Percentiles rank a stretch among this genome's conserved stretches.
Evolutionary conservation across 92 coral and sea anemone species (phyloP).

Genomic region (Porites divaricata): DNA sequence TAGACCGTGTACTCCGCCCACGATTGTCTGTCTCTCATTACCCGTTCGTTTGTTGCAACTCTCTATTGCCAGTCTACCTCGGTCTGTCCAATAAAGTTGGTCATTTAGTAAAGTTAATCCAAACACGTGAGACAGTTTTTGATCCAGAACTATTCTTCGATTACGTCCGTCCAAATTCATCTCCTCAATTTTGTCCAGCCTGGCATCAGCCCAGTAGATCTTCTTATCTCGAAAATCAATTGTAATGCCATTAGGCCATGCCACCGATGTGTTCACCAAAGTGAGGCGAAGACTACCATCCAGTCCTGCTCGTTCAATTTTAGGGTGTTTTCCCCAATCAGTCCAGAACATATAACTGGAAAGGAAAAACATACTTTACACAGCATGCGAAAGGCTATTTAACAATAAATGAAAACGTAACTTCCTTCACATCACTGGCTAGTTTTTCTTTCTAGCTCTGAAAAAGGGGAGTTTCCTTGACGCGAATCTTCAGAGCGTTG

Average conservation of each 20-base stretch:
- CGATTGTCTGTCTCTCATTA: slow-evolving; percentile 44
- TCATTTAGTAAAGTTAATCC: slow-evolving; percentile 86
- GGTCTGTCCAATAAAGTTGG: slow-evolving; percentile 92
- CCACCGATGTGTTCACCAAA: slow-evolving; percentile 80
- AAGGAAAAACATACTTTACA: neutral
- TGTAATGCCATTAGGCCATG: slow-evolving; percentile 93
- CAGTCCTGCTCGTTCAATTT: slow-evolving; percentile 90
- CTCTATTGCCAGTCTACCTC: slow-evolving; percentile 80
- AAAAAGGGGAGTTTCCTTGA: too few species aligned
- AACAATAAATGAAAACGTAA: neutral
- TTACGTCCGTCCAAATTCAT: slow-evolving; percentile 80
- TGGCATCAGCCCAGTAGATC: slow-evolving; percentile 97
- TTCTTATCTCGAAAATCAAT: slow-evolving; percentile 75
- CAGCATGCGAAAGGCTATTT: too few species aligned
- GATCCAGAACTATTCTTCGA: slow-evolving; percentile 57
- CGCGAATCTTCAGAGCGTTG: too few species aligned
- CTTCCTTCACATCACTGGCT: too few species aligned
- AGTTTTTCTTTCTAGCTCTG: too few species aligned
- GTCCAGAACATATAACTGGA: slow-evolving; percentile 95
- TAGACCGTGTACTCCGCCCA: slow-evolving; percentile 80
- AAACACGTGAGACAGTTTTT: slow-evolving; percentile 80
- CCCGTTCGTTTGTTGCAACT: slow-evolving; percentile 69
- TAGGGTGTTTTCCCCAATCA: slow-evolving; percentile 90
- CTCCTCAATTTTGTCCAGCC: slow-evolving; percentile 91
- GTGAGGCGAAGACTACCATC: slow-evolving; percentile 85